phyloP scores from a whole-genome alignment of 2,797 vertebrate species.

The Muscicapa comitata region DNA sequence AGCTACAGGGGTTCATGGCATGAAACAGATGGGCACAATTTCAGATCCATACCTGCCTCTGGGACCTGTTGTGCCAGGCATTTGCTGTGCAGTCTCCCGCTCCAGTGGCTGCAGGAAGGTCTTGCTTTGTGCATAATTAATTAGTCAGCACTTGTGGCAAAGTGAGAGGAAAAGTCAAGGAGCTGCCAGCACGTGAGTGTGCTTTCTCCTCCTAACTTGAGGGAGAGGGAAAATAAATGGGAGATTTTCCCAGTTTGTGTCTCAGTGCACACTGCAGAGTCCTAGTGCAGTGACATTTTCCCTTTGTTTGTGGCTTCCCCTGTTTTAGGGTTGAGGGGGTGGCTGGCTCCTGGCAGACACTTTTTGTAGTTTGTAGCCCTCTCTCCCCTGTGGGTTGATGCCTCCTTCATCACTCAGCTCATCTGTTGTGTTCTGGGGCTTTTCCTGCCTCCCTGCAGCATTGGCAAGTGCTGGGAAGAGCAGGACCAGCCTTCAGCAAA shows the following conservation, averaged over 20 bases:
- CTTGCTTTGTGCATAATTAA: not conserved
- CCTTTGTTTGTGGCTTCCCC: not conserved
- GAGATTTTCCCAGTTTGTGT: not conserved
- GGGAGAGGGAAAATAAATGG: not conserved
- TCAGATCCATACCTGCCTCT: not conserved
- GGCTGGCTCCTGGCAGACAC: not conserved
- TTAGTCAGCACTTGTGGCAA: not conserved
- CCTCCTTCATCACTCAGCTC: not conserved
- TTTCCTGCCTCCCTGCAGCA: not conserved
- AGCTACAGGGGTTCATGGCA: not conserved
- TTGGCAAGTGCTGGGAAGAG: not conserved
- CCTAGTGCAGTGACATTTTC: rapidly evolving
- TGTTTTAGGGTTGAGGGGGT: not conserved
- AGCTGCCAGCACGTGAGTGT: not conserved
- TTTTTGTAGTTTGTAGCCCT: not conserved
- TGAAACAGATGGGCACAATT: not conserved
- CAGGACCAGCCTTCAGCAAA: not conserved
- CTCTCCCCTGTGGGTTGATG: not conserved
- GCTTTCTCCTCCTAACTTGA: not conserved
- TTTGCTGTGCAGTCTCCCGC: not conserved
- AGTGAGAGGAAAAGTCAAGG: not conserved
- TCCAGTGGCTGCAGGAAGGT: not conserved
- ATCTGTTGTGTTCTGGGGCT: not conserved
- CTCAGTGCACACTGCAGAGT: not conserved
- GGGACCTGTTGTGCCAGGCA: rapidly evolving